These are phyloP conservation scores for Lucifuga dentata DNA, from an alignment of 2,113 vertebrate genomes.

Conservation along the genomic window DNA sequence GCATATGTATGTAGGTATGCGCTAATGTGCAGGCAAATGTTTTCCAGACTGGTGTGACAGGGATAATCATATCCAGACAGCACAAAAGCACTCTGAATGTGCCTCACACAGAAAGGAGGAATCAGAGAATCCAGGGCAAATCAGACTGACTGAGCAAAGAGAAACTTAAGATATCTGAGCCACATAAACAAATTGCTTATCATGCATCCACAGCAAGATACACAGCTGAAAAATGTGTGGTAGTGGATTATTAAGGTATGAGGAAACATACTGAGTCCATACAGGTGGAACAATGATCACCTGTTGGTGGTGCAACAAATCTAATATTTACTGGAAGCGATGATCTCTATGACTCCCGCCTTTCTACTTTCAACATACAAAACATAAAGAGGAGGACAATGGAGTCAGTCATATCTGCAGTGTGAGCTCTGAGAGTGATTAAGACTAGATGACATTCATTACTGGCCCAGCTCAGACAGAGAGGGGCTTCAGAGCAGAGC, in stretches of 20 bases:
- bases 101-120: slow-evolving; percentile 46
- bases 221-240: not conserved
- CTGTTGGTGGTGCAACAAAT: slow-evolving; percentile 48
- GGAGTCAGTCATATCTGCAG: slow-evolving; percentile 77
- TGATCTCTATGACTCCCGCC: slow-evolving; percentile 34
- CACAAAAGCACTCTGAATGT: slow-evolving; percentile 31
- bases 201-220: not conserved
- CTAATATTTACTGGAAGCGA: slow-evolving; percentile 56
- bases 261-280: not conserved
- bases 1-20: slow-evolving; percentile 46
- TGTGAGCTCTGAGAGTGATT: slow-evolving; percentile 69
- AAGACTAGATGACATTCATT: slow-evolving; percentile 70
- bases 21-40: slow-evolving; percentile 67
- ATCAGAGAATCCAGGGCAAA: slow-evolving; percentile 33
- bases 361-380: slow-evolving; percentile 51
- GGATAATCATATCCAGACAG: slow-evolving; percentile 74
- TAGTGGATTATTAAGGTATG: not conserved
- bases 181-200: slow-evolving; percentile 6
- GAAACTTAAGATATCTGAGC: not conserved
- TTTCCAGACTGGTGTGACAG: slow-evolving; percentile 70
- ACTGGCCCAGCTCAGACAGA: slow-evolving; percentile 67
- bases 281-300: not conserved
- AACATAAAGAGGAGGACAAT: slow-evolving; percentile 67
- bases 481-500: slow-evolving; percentile 80
- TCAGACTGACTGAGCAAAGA: slow-evolving; percentile 1